Evolutionary conservation across 2,113 vertebrate genomes (phyloP), one percentile per base, ranked within the genome.

Genomic region (Corythornis madagascariensis): DNA sequence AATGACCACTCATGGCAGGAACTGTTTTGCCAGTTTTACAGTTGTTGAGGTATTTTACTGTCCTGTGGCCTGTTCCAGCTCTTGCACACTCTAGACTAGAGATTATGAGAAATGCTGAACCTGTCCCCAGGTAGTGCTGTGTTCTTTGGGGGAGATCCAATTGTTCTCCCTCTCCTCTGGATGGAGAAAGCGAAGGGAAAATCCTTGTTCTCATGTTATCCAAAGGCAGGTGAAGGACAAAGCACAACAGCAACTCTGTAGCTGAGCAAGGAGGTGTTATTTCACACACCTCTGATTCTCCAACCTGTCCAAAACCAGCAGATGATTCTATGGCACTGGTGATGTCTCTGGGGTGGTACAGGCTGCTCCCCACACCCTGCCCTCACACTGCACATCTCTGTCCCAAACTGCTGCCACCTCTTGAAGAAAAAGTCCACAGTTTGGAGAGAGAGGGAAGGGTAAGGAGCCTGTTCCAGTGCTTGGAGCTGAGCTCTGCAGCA

Each of bases 11-110:
- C 33, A 6, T 4, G 16, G 48, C 52, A 42, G 65, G 80, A 74
- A 29, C 31, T 56, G 59, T 4, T 25, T 56, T 11, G 48, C 1
- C 5, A 55, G 77, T 61, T 83, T 88, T 70, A 55, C 80, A 38
- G 2, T 16, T 66, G 25, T 17, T 63, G 45, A 22, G 67, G 19
- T 29, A 26, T 50, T 89, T 63, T 40, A 77, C 10, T 60, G n/a
- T 59, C 42, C 60, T 13, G 18, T 48, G 77, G 72, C 59, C 26
- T 20, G 3, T 11, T 74, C 33, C 57, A 22, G 21, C 40, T 52
- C 0, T 60, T 14, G 18, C 3, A 13, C 7, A 13, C 63, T 22
- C 28, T 2, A 1, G n/a, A 13, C 33, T 7, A 13, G 71, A 47
- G 47, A 21, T 15, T 26, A 14, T 24, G 18, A 67, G 5, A 59